Conservation (phyloP, 1,140 invertebrate genomes). For the Acyrthosiphon pisum region DNA sequence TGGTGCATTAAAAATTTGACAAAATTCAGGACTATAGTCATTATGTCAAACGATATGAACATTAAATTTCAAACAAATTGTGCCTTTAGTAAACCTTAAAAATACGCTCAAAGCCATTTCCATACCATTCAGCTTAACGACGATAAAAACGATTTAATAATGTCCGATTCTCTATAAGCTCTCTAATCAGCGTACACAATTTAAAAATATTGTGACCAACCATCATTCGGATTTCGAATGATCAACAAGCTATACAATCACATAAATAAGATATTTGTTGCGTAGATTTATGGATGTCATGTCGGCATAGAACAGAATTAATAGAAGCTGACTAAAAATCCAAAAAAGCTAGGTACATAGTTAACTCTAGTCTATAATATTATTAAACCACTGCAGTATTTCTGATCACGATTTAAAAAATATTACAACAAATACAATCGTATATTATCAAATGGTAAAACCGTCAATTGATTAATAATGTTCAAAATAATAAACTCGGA, state of each 20-base stretch:
- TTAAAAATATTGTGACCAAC: background rate
- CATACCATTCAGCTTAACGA: background rate
- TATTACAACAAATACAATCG: background rate
- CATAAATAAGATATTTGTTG: background rate
- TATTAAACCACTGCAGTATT: background rate
- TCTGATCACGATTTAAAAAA: background rate
- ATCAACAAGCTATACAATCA: background rate
- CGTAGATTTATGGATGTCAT: too few species aligned
- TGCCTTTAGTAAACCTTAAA: background rate
- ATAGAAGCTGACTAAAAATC: background rate
- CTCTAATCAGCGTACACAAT: background rate
- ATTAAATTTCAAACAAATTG: background rate
- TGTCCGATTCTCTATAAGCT: background rate
- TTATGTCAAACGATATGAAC: background rate
- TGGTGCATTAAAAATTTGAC: background rate
- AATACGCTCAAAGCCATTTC: background rate
- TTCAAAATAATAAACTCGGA: background rate
- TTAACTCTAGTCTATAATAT: background rate
- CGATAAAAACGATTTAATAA: background rate
- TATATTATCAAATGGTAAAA: background rate
- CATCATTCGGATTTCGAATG: background rate
- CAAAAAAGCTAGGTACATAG: background rate
- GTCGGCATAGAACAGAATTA: too few species aligned
- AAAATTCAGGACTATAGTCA: background rate
- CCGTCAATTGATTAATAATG: background rate